These are phyloP conservation scores for Acanthisitta chloris DNA, from an alignment of 2,113 vertebrate species.

Conservation along the genomic window DNA sequence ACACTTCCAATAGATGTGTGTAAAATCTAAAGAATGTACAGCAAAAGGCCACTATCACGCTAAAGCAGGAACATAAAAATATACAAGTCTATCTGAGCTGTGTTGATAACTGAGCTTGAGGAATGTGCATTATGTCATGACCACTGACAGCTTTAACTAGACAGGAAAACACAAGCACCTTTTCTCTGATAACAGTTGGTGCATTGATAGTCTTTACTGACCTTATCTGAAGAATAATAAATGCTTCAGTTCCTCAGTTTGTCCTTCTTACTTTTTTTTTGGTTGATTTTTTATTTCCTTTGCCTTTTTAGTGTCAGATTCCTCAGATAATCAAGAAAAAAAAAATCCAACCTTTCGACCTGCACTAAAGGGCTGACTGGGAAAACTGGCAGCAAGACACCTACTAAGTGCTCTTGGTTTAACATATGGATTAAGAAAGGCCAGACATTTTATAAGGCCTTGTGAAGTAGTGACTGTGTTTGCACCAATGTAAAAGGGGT, in stretches of 20 bases:
- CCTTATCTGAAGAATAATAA: constrained; percentile 44
- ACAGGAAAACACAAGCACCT: constrained; percentile 25
- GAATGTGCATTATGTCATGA: constrained; percentile 25
- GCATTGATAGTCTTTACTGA: background rate
- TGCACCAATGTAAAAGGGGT: background rate
- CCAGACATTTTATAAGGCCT: background rate
- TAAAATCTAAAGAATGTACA: constrained; percentile 30
- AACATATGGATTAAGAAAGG: background rate
- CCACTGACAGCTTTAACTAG: constrained; percentile 39
- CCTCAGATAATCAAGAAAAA: background rate
- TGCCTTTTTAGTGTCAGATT: background rate
- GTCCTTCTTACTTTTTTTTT: background rate
- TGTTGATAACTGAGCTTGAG: constrained; percentile 8
- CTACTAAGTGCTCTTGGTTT: background rate
- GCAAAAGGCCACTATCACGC: background rate
- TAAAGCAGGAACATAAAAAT: constrained; percentile 30
- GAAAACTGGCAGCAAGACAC: background rate
- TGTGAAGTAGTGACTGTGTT: background rate
- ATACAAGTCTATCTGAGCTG: background rate
- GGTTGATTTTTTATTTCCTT: background rate
- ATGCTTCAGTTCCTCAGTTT: constrained; percentile 28
- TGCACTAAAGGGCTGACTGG: background rate
- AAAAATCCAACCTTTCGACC: background rate
- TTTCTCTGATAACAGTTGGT: background rate
- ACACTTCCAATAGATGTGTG: background rate